Conservation (phyloP, 1,140 invertebrate genomes). For the Drosophila burlai region DNA sequence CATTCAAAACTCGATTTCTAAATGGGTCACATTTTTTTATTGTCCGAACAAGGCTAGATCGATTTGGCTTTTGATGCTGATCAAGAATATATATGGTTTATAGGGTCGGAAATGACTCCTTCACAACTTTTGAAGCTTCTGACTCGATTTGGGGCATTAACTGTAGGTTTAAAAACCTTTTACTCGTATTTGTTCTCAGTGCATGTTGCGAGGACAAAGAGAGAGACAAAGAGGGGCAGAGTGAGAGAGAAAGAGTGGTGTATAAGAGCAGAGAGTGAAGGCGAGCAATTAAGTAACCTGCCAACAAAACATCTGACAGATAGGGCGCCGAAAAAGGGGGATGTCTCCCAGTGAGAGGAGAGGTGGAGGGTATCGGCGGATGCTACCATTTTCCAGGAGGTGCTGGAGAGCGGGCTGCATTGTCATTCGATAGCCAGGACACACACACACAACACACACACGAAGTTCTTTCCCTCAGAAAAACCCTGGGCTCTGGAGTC, state of each 20-base stretch:
- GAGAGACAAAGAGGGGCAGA: background rate
- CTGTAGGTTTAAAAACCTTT: background rate
- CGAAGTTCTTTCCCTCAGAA: background rate
- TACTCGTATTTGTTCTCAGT: background rate
- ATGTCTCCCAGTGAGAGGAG: background rate
- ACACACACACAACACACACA: background rate
- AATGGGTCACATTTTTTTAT: too few relatives aligned
- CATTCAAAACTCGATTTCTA: too few relatives aligned
- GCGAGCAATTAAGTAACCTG: slow-evolving; percentile 85
- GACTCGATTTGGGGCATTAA: too few relatives aligned
- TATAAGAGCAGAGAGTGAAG: slow-evolving; percentile 24
- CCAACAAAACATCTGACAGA: slow-evolving; percentile 78
- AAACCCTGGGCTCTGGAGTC: background rate
- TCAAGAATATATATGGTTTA: too few relatives aligned
- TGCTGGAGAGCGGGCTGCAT: slow-evolving; percentile 7
- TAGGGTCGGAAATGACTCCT: too few relatives aligned
- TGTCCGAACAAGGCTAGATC: too few relatives aligned
- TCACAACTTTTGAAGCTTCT: too few relatives aligned
- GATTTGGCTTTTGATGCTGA: too few relatives aligned
- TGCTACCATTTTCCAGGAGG: slow-evolving; percentile 47
- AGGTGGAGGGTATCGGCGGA: slow-evolving; percentile 24
- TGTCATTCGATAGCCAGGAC: slow-evolving; percentile 72
- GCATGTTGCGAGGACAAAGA: background rate
- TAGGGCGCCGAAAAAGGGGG: slow-evolving; percentile 3
- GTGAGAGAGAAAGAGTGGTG: background rate